Evolutionary conservation across 2,113 vertebrate species (phyloP), one percentile per base, ranked within the genome.

Genomic region (Craseonycteris thonglongyai): DNA sequence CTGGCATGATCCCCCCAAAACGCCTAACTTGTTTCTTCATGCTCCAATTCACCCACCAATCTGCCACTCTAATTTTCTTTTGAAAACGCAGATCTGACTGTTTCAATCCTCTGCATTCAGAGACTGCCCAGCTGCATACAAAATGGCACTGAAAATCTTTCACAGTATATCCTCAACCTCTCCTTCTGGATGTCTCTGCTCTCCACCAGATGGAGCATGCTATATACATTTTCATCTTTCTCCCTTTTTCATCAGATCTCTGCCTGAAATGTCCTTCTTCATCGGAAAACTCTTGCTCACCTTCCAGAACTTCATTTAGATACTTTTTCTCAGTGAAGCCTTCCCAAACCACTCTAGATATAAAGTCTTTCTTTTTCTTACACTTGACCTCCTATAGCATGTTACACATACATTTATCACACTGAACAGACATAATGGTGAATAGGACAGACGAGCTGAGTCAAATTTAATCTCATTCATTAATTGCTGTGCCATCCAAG

Each of bases 1-100:
- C 47, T 92, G 80, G 7, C 61, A 56, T 0, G 0, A 92, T 76
- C 45, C 16, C 45, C 16, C 54, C 40, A 54, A 58, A 63, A 79
- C 10, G 7, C 84, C 49, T 82, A 75, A 69, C 69, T 90, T 86
- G 68, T 72, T 92, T 72, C 66, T 95, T 93, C 42, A 78, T 74
- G 94, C 78, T 96, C 93, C 56, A 81, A 33, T 90, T 95, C 66
- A 42, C 40, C 40, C 49, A 92, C 54, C 94, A 90, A 88, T 83
- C 90, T 94, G 87, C 78, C 79, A 79, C 51, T 94, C 49, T 83
- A 61, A 69, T 91, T 96, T 93, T 94, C 90, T 91, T 90, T 80
- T 38, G 38, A 91, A 94, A 97, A 74, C 51, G 92, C 51, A 87
- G 38, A 86, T 89, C 90, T 83, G 78, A 85, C 74, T 83, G 11